Evolutionary conservation across 2,888 invertebrate species (phyloP).

Genomic region (Lasiommata megera): DNA sequence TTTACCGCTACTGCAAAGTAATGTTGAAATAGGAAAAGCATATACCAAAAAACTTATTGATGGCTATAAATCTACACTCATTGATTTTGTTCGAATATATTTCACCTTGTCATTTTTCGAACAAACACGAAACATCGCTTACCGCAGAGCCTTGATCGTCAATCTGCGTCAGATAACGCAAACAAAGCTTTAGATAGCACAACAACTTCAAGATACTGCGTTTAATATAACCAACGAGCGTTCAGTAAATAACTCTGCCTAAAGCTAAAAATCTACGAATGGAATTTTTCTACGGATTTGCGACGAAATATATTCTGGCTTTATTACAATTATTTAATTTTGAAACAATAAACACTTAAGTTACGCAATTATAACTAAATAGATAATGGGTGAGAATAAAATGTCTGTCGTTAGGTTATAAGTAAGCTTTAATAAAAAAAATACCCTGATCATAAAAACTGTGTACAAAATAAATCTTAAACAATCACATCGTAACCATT

Average conservation of each 20-base stretch:
- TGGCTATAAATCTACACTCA: too few relatives aligned
- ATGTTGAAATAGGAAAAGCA: too few relatives aligned
- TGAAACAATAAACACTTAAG: too few relatives aligned
- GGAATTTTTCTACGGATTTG: too few relatives aligned
- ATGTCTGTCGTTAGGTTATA: neutral
- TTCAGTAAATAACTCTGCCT: too few relatives aligned
- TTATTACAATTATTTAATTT: too few relatives aligned
- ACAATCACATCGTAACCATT: too few relatives aligned
- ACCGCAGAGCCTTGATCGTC: neutral
- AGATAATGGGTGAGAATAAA: neutral
- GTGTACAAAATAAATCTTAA: conserved; percentile 27
- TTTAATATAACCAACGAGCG: neutral
- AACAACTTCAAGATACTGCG: neutral
- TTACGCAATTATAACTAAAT: too few relatives aligned
- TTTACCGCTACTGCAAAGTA: too few relatives aligned
- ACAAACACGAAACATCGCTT: neutral
- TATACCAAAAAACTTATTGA: too few relatives aligned
- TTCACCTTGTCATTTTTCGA: neutral
- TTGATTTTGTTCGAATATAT: neutral
- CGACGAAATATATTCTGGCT: too few relatives aligned
- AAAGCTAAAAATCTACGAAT: too few relatives aligned
- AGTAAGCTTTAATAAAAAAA: neutral
- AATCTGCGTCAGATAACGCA: neutral
- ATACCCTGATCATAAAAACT: conserved; percentile 6
- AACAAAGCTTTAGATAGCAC: neutral